These are phyloP conservation scores for Karalla daura DNA, from an alignment of 2,797 vertebrate species.

Conservation along the genomic window DNA sequence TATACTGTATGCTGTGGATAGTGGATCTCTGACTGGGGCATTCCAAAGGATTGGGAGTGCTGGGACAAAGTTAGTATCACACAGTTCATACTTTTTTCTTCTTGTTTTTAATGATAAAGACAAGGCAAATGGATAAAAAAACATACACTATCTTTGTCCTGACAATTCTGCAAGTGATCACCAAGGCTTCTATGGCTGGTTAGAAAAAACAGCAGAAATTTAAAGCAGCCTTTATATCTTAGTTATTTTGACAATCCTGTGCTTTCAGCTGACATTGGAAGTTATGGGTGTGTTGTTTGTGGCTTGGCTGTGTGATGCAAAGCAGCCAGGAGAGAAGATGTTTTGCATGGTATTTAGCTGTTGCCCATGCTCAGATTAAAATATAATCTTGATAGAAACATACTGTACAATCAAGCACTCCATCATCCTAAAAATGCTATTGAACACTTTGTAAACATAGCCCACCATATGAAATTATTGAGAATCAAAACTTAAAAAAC, in stretches of 20 bases:
- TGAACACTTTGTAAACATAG: too few relatives aligned
- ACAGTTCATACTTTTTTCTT: slow-evolving; percentile 29
- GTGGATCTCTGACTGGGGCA: slow-evolving; percentile 37
- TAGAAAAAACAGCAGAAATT: slow-evolving; percentile 21
- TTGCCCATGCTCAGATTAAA: too few relatives aligned
- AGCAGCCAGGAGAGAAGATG: too few relatives aligned
- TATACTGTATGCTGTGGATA: slow-evolving; percentile 35
- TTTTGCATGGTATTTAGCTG: too few relatives aligned
- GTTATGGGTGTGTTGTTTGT: too few relatives aligned
- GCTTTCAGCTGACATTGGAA: too few relatives aligned
- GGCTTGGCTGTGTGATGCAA: too few relatives aligned
- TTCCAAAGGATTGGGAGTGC: slow-evolving; percentile 46
- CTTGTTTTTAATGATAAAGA: background rate
- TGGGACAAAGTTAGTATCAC: slow-evolving; percentile 41
- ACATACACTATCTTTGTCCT: background rate
- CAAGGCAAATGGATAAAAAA: background rate
- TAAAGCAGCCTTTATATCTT: slow-evolving; percentile 4
- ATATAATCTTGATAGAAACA: too few relatives aligned
- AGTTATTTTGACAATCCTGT: background rate
- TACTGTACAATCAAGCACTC: too few relatives aligned
- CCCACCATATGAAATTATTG: too few relatives aligned
- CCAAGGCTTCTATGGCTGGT: slow-evolving; percentile 5
- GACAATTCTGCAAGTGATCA: background rate
- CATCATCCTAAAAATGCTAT: too few relatives aligned
- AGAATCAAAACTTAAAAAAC: too few relatives aligned